phyloP scores from a whole-genome alignment of 2,797 vertebrate genomes.

The Rhyacichthys aspro region DNA sequence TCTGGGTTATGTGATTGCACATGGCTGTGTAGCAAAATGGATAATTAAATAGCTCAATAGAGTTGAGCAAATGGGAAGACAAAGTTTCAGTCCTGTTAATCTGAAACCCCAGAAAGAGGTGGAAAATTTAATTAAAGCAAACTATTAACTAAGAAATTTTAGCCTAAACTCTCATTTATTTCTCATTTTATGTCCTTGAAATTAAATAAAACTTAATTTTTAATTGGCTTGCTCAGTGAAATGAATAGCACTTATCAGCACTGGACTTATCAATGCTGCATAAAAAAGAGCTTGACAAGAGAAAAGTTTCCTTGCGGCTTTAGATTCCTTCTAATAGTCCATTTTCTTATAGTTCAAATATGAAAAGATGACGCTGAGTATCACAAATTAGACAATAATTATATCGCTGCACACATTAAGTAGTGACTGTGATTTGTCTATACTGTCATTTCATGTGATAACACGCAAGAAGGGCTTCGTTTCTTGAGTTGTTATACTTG shows the following conservation, averaged over 20 bases:
- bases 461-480: constrained; percentile 42
- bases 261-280: constrained; percentile 81
- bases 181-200: constrained; percentile 81
- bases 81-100: constrained; percentile 78
- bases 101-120: constrained; percentile 63
- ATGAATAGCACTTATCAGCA: constrained; percentile 84
- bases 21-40: constrained; percentile 63
- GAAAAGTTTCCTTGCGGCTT: constrained; percentile 55
- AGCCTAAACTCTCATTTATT: constrained; percentile 75
- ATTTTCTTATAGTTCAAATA: constrained; percentile 54
- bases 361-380: constrained; percentile 52
- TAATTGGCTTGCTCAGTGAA: constrained; percentile 83
- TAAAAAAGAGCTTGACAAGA: constrained; percentile 56
- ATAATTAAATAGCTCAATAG: constrained; percentile 77
- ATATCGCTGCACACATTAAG: constrained; percentile 44
- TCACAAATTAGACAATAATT: constrained; percentile 54
- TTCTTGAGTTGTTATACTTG: constrained; percentile 61
- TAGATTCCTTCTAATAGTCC: constrained; percentile 46
- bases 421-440: constrained; percentile 53
- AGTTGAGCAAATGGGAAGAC: constrained; percentile 70
- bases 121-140: constrained; percentile 77
- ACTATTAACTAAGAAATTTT: constrained; percentile 75
- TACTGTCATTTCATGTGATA: constrained; percentile 41
- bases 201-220: constrained; percentile 83
- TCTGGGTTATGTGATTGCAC: constrained; percentile 65